phyloP scores from a whole-genome alignment of 2,888 invertebrate genomes.

The Dolomedes plantarius region DNA sequence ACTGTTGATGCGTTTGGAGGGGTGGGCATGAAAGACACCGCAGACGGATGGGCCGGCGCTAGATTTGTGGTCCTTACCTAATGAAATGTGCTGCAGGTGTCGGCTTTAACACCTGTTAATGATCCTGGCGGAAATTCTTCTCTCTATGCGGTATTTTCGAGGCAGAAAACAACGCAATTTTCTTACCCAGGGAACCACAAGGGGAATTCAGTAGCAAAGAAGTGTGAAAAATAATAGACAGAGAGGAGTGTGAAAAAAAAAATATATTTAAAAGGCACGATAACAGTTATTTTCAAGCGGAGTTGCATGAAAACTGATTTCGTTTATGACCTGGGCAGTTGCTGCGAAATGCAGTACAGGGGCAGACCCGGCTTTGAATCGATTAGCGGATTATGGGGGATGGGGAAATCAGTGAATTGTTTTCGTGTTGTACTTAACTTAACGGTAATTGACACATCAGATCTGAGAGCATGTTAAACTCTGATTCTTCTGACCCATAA shows the following conservation, averaged over 20 bases:
- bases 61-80: background rate
- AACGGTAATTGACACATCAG: too few relatives aligned
- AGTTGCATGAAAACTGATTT: background rate
- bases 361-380: too few relatives aligned
- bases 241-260: background rate
- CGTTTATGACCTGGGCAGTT: background rate
- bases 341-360: too few relatives aligned
- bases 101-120: conserved; percentile 63
- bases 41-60: background rate
- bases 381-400: too few relatives aligned
- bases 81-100: conserved; percentile 57
- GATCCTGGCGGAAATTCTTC: conserved; percentile 6
- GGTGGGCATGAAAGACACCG: background rate
- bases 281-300: background rate
- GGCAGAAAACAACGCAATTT: background rate
- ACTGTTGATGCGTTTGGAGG: background rate
- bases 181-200: background rate
- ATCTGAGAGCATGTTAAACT: too few relatives aligned
- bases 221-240: background rate
- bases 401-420: too few relatives aligned
- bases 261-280: too few relatives aligned
- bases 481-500: too few relatives aligned
- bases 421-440: too few relatives aligned
- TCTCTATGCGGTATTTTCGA: background rate
- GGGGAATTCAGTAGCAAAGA: background rate